Evolutionary conservation across 2,888 invertebrate species (phyloP), one percentile per base, ranked within the genome.

Genomic region (Molorchus minor): DNA sequence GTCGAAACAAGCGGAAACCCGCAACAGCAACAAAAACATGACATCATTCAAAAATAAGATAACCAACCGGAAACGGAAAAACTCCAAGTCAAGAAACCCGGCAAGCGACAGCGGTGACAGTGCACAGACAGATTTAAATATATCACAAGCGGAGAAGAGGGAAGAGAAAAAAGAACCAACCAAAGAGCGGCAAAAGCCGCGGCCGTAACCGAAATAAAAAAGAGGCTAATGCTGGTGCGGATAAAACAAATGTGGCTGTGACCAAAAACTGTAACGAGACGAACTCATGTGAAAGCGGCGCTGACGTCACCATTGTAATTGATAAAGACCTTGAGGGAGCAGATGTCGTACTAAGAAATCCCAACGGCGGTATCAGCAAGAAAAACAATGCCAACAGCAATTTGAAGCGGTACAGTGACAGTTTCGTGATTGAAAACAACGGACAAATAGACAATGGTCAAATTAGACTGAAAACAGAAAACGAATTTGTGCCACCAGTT

Each of bases 1-100:
- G 80, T 80, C 81, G 60, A 80, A 78, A 65, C 78, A 78, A 68
- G 74, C 77, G 76, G 78, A 78, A 71, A 65, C 73, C 62, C 71
- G 74, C 58, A 74, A 73, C 70, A 74, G 74, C 67, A 76, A 75
- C 62, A 75, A 67, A 58, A 67, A 77, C 74, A 79, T 78, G 76
- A 78, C 80, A 73, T 77, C 79, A 76, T 77, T 79, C 67, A 77
- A 77, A 72, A 79, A 74, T 69, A 80, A 80, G 75, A 79, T 79
- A 71, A 78, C 77, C 43, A 76, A 79, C 73, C 69, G 78, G 77
- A 80, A 80, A 69, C 79, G 76, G 71, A 79, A 79, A 72, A 75
- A 69, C 62, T 69, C 75, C 57, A 77, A 77, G 67, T 66, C 64
- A 54, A 69, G 62, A 64, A 64, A 63, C 51, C 53, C 63, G 47